Evolutionary conservation across 2,888 invertebrate species (phyloP).

Genomic region (Chrysolina haemoptera): DNA sequence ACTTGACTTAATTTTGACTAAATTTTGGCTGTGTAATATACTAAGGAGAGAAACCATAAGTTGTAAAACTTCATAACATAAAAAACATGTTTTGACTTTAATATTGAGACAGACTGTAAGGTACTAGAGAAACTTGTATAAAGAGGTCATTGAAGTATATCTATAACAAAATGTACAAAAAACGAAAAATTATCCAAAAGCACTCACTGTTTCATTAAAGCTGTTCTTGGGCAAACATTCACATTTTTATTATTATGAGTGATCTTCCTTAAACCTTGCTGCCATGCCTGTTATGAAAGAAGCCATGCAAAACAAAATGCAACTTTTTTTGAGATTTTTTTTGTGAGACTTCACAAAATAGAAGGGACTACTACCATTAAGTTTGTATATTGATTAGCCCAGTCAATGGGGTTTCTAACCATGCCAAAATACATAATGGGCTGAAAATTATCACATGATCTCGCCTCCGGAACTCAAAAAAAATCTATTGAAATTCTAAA

Average conservation of each 20-base stretch:
- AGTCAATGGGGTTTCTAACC: too few species aligned
- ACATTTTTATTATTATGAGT: slow-evolving; percentile 97
- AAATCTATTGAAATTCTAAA: too few species aligned
- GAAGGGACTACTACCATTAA: slow-evolving; percentile 8
- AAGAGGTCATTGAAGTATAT: slow-evolving; percentile 2
- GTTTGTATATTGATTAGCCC: background rate
- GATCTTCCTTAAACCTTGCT: slow-evolving; percentile 87
- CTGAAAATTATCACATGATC: too few species aligned
- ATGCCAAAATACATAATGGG: too few species aligned
- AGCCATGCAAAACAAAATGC: slow-evolving; percentile 63
- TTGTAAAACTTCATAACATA: too few species aligned
- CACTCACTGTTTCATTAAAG: slow-evolving; percentile 99
- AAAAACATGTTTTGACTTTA: too few species aligned
- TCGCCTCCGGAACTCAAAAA: background rate
- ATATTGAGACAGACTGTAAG: too few species aligned
- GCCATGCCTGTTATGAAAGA: slow-evolving; percentile 85
- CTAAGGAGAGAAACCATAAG: too few species aligned
- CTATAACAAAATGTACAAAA: slow-evolving; percentile 31
- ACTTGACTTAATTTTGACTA: too few species aligned
- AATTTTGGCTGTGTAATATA: too few species aligned
- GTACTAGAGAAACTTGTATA: too few species aligned
- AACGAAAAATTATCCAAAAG: too few species aligned
- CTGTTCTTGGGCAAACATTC: slow-evolving; percentile 95
- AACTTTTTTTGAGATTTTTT: background rate
- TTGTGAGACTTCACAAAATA: background rate